A percentile compares a stretch with the other conserved stretches of the same genome.
Evolutionary conservation across 1,140 invertebrate species (phyloP).

Genomic region (Drosophila baimaii): DNA sequence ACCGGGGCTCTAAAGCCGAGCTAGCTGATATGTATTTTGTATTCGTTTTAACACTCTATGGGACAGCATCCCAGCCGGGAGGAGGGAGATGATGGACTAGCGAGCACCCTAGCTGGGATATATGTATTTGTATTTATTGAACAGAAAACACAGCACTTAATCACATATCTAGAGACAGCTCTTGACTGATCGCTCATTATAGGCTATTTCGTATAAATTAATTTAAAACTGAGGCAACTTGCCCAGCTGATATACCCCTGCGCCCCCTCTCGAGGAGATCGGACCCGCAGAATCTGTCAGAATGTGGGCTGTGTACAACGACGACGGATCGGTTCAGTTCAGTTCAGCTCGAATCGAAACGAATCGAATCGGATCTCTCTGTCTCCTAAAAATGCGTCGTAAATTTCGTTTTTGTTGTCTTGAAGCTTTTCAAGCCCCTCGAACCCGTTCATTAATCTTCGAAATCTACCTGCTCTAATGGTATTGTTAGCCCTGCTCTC

Average conservation of each 20-base stretch:
- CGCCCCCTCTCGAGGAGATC: conserved; percentile 13
- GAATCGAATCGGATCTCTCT: conserved; percentile 20
- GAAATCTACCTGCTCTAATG: conserved; percentile 75
- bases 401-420: conserved; percentile 61
- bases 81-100: conserved; percentile 8
- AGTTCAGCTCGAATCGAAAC: conserved; percentile 17
- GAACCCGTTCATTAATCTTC: conserved; percentile 77
- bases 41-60: conserved; percentile 35
- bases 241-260: neutral
- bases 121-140: conserved; percentile 2
- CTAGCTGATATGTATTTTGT: conserved; percentile 28
- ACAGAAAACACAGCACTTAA: neutral
- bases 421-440: conserved; percentile 53
- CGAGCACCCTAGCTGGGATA: conserved; percentile 13
- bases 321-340: conserved; percentile 15
- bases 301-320: conserved; percentile 37
- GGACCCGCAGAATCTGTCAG: conserved; percentile 45
- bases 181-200: neutral
- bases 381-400: conserved; percentile 51
- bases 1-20: conserved; percentile 22
- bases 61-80: neutral
- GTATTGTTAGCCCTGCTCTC: conserved; percentile 59
- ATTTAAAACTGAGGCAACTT: neutral
- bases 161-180: neutral
- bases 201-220: neutral